Evolutionary conservation across 2,797 vertebrate genomes (phyloP).

Genomic region (Hapalemur alaotrensis): DNA sequence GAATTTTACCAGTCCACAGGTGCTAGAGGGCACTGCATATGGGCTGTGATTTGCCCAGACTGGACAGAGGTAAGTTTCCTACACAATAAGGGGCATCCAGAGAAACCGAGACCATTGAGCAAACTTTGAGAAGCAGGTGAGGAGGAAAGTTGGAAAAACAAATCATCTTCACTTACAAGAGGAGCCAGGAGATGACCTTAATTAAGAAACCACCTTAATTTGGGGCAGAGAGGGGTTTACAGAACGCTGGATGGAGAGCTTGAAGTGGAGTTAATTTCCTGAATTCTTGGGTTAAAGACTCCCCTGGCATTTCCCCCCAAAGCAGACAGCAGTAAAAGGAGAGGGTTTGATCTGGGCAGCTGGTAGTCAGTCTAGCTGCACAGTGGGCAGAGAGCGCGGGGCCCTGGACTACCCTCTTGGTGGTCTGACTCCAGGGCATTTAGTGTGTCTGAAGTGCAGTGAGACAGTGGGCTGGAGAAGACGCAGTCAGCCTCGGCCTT

Average conservation of each 20-base stretch:
- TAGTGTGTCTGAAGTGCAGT: neutral
- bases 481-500: neutral
- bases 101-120: neutral
- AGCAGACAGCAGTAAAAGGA: conserved; percentile 9
- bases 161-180: neutral
- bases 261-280: conserved; percentile 69
- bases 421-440: neutral
- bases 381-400: neutral
- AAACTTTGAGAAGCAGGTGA: conserved; percentile 47
- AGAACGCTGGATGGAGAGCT: conserved; percentile 55
- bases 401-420: neutral
- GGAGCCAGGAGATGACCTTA: conserved; percentile 55
- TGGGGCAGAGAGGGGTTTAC: conserved; percentile 43
- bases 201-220: conserved; percentile 67
- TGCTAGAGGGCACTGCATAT: neutral
- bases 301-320: conserved; percentile 3
- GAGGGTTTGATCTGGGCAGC: neutral
- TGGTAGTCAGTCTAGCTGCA: neutral
- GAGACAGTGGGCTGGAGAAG: neutral
- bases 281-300: conserved; percentile 64
- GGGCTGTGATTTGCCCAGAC: neutral
- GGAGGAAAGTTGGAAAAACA: neutral
- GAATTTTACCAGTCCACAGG: neutral
- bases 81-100: neutral
- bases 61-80: neutral